These are phyloP conservation scores for Dipodomys ordii DNA, from an alignment of 2,113 vertebrate species.

Conservation along the genomic window DNA sequence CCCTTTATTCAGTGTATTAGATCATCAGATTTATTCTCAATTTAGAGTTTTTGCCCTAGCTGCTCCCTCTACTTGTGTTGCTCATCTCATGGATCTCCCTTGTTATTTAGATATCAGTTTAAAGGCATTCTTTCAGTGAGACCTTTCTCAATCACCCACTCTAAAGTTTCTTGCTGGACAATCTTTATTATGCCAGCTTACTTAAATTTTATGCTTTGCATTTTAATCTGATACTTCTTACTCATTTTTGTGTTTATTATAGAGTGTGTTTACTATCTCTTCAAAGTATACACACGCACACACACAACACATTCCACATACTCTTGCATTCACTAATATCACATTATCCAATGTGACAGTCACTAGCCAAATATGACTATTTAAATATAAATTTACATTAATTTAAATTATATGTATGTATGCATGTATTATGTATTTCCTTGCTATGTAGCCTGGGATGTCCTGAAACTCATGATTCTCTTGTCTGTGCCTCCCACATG, in stretches of 20 bases:
- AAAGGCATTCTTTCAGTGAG: neutral
- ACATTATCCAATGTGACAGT: neutral
- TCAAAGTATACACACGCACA: neutral
- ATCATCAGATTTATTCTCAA: neutral
- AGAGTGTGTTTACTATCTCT: neutral
- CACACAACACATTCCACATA: neutral
- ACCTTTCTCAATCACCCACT: neutral
- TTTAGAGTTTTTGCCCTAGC: neutral
- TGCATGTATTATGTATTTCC: too few relatives aligned
- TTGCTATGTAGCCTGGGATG: too few relatives aligned
- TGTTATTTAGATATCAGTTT: conserved; percentile 15
- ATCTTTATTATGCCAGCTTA: neutral
- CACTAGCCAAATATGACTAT: neutral
- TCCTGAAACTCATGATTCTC: too few relatives aligned
- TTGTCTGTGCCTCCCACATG: too few relatives aligned
- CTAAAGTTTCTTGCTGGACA: neutral
- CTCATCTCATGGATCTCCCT: neutral
- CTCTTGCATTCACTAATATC: neutral
- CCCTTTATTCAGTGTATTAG: neutral
- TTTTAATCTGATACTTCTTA: conserved; percentile 31
- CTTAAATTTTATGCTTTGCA: conserved; percentile 21
- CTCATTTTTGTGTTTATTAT: neutral
- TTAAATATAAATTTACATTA: conserved; percentile 61
- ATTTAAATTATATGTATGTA: too few relatives aligned
- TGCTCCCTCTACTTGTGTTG: neutral